Percentiles rank a stretch among this genome's conserved stretches.
These are phyloP conservation scores for Elysia crispata DNA, from an alignment of 2,888 invertebrate species.

Conservation along the genomic window DNA sequence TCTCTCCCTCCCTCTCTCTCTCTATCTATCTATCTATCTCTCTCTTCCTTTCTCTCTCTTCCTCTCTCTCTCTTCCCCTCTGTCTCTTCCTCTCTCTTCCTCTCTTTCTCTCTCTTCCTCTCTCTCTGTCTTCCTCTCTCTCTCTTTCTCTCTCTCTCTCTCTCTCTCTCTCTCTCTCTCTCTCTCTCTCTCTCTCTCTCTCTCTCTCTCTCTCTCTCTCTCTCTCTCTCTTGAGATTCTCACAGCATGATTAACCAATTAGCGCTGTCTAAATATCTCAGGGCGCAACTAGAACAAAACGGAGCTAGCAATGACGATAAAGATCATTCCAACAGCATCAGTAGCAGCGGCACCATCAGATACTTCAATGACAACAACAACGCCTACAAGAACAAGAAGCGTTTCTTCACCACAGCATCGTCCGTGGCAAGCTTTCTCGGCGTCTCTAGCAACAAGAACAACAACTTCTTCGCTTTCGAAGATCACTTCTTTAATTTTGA, in stretches of 20 bases:
- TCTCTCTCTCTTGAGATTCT: background rate
- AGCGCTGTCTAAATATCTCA: background rate
- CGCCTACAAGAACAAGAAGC: constrained; percentile 38
- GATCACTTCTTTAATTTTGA: constrained; percentile 76
- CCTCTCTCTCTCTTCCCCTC: constrained; percentile 20
- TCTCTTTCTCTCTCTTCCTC: background rate
- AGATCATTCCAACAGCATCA: too few species aligned
- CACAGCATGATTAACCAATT: too few species aligned
- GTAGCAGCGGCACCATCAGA: too few species aligned
- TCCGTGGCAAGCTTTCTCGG: constrained; percentile 67
- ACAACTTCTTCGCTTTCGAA: constrained; percentile 68
- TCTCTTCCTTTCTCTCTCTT: constrained; percentile 1
- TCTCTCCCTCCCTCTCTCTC: background rate
- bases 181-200: background rate
- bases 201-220: constrained; percentile 18
- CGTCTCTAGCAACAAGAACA: constrained; percentile 38
- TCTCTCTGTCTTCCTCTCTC: too few species aligned
- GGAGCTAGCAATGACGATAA: background rate
- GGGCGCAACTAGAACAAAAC: constrained; percentile 14
- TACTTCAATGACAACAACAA: constrained; percentile 1
- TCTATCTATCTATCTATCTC: background rate
- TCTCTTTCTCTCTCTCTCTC: too few species aligned
- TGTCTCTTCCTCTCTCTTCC: constrained; percentile 15
- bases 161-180: too few species aligned
- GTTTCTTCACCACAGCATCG: constrained; percentile 51